Evolutionary conservation across 2,888 invertebrate genomes (phyloP).

Genomic region (Andrena chrysosceles): DNA sequence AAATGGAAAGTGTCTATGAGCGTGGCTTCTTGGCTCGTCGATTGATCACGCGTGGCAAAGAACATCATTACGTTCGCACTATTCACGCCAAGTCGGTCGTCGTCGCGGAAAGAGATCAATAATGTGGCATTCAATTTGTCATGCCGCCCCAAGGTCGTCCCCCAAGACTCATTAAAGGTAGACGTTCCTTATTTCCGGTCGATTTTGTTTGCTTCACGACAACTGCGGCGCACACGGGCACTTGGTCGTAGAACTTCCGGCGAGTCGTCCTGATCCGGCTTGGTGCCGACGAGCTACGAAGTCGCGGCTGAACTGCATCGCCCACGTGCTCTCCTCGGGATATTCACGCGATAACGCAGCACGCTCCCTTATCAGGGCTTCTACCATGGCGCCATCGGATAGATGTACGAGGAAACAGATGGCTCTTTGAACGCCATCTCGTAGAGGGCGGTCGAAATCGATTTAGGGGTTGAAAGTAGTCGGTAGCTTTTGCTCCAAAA

Average conservation of each 20-base stretch:
- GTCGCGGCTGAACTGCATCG: constrained; percentile 69
- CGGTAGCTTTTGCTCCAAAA: not conserved
- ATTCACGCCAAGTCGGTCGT: constrained; percentile 44
- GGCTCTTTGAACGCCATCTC: constrained; percentile 11
- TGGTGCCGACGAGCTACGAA: constrained; percentile 66
- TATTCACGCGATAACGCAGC: constrained; percentile 58
- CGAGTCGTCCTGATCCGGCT: constrained; percentile 26
- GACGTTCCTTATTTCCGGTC: not conserved
- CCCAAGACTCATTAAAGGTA: constrained; percentile 23
- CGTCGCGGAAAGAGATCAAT: constrained; percentile 56
- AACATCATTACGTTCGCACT: constrained; percentile 37
- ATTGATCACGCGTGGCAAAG: constrained; percentile 40
- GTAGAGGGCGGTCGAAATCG: not conserved
- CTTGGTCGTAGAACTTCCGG: constrained; percentile 21
- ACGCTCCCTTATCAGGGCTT: constrained; percentile 46
- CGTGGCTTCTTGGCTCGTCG: constrained; percentile 8
- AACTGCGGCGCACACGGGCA: constrained; percentile 9
- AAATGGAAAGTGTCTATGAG: constrained; percentile 29
- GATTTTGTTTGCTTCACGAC: not conserved
- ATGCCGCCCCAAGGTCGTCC: constrained; percentile 35
- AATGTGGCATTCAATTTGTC: constrained; percentile 62
- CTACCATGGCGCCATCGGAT: constrained; percentile 49
- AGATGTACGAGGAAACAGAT: constrained; percentile 21
- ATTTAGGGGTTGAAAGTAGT: not conserved
- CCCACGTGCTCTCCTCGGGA: constrained; percentile 72